Conservation (phyloP, 2,797 vertebrate genomes). For the Sciurus vulgaris region DNA sequence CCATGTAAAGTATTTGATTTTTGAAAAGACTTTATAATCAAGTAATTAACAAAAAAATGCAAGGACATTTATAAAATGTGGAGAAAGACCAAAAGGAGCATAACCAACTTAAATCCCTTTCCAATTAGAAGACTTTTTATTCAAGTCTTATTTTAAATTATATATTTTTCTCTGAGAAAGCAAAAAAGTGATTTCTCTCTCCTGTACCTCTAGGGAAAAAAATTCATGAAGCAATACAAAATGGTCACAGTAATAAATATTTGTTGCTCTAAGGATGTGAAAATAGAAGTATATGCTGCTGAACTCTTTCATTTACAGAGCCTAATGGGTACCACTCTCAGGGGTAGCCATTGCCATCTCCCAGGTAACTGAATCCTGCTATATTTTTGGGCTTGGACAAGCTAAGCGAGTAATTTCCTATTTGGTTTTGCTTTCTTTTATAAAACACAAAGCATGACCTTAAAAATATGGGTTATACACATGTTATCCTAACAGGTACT, state of each 20-base stretch:
- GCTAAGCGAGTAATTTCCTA: conserved; percentile 47
- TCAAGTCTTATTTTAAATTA: conserved; percentile 50
- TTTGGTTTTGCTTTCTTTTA: conserved; percentile 56
- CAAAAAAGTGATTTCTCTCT: not conserved
- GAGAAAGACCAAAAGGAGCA: conserved; percentile 62
- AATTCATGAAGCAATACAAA: not conserved
- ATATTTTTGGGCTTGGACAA: conserved; percentile 34
- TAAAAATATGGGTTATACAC: conserved; percentile 30
- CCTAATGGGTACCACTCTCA: not conserved
- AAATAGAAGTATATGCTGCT: not conserved
- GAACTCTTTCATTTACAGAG: not conserved
- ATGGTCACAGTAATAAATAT: not conserved
- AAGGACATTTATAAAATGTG: conserved; percentile 77
- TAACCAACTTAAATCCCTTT: conserved; percentile 75
- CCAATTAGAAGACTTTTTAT: conserved; percentile 42
- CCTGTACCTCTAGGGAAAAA: not conserved
- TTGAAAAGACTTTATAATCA: conserved; percentile 87
- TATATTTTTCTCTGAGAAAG: conserved; percentile 41
- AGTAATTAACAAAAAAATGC: conserved; percentile 87
- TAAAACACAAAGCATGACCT: conserved; percentile 14
- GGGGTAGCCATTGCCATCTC: not conserved
- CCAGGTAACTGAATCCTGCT: conserved; percentile 12
- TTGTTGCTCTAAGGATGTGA: not conserved
- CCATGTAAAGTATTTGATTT: conserved; percentile 85
- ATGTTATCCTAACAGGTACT: not conserved